A percentile compares a stretch with the other conserved stretches of the same genome.
Evolutionary conservation across 2,113 vertebrate species (phyloP).

Genomic region (Crotalus helleri): DNA sequence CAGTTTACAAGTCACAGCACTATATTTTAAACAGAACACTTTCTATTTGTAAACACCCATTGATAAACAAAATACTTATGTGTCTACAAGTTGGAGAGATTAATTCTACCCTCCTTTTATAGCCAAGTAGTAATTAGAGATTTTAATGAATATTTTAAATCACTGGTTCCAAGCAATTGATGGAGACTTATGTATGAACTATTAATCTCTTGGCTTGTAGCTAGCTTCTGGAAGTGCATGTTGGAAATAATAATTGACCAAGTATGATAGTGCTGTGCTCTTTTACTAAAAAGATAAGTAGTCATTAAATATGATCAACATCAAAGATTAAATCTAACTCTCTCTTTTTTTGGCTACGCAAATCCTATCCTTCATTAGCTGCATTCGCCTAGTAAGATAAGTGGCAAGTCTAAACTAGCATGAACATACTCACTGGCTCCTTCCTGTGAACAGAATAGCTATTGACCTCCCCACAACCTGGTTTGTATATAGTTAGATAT

Average conservation of each 20-base stretch:
- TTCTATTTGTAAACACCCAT: not conserved
- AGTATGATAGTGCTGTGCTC: not conserved
- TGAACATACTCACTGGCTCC: not conserved
- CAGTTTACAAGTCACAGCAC: not conserved
- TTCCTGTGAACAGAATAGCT: not conserved
- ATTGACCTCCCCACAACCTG: not conserved
- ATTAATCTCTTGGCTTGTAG: not conserved
- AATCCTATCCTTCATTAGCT: not conserved
- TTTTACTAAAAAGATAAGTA: not conserved
- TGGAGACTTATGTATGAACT: not conserved
- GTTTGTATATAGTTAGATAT: not conserved
- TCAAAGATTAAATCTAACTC: not conserved
- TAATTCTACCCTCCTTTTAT: conserved; percentile 4
- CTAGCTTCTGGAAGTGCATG: not conserved
- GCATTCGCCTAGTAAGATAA: not conserved
- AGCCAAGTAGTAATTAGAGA: not conserved
- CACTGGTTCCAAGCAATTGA: not conserved
- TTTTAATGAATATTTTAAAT: not conserved
- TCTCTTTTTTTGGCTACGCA: not conserved
- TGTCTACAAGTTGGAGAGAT: not conserved
- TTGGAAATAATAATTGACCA: not conserved
- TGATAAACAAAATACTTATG: not conserved
- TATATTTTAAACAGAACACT: not conserved
- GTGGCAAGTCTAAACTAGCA: not conserved
- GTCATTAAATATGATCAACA: not conserved